Conservation (phyloP, 1,140 invertebrate species). For the Sitophilus oryzae region DNA sequence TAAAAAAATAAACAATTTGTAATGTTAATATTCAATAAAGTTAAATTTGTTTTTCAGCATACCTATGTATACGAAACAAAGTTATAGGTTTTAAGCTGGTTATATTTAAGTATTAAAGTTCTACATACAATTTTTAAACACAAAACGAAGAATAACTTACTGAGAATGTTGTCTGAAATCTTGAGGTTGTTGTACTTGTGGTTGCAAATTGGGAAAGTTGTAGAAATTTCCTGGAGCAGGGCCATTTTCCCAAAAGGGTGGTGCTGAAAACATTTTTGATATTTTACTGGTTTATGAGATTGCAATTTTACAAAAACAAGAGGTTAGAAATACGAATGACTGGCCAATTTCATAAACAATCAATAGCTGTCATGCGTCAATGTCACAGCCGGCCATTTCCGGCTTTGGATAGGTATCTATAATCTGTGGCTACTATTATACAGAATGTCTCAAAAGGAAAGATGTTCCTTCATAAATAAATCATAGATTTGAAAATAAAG, state of each 20-base stretch:
- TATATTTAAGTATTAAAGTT: too few relatives aligned
- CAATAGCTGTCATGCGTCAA: too few relatives aligned
- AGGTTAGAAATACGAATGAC: background rate
- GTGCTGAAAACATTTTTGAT: slow-evolving; percentile 29
- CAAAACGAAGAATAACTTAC: slow-evolving; percentile 50
- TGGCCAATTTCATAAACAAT: too few relatives aligned
- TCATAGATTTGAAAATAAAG: too few relatives aligned
- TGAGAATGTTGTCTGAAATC: slow-evolving; percentile 54
- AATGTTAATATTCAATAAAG: background rate
- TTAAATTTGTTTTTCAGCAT: slow-evolving; percentile 3
- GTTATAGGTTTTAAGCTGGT: too few relatives aligned
- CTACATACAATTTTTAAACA: slow-evolving; percentile 18
- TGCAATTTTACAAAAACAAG: background rate
- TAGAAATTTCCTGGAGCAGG: slow-evolving; percentile 63
- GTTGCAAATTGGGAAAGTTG: slow-evolving; percentile 53
- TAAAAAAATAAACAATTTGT: slow-evolving; percentile 43
- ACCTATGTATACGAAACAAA: too few relatives aligned
- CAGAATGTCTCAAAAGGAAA: too few relatives aligned
- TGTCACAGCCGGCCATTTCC: too few relatives aligned
- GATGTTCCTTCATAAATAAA: too few relatives aligned
- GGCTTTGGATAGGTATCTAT: too few relatives aligned
- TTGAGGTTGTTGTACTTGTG: slow-evolving; percentile 44
- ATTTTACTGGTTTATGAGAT: background rate
- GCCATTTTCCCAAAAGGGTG: slow-evolving; percentile 65
- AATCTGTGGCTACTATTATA: too few relatives aligned